phyloP scores from a whole-genome alignment of 2,888 invertebrate species.

The Lycia hirtaria region DNA sequence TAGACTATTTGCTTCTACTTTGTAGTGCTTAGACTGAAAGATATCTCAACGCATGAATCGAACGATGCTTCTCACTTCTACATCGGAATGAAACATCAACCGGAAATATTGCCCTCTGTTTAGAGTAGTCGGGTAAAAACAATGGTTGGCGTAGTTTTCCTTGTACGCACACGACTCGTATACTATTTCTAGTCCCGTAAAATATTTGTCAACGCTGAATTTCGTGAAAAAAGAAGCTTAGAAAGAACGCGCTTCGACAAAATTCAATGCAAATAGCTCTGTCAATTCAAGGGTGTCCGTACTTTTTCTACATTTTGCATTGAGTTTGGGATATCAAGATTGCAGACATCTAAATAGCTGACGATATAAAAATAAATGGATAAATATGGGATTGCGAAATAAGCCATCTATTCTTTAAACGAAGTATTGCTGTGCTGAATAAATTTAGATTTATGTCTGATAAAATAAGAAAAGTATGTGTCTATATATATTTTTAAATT shows the following conservation, averaged over 20 bases:
- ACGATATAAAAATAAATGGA: constrained; percentile 16
- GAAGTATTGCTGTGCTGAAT: not conserved
- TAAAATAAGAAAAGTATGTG: no score
- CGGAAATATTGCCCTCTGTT: no score
- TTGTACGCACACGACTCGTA: not conserved
- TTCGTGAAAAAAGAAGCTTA: not conserved
- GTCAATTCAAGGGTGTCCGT: constrained; percentile 7
- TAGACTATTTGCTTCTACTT: no score
- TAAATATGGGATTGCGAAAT: constrained; percentile 15
- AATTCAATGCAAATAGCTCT: constrained; percentile 23
- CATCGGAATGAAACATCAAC: no score
- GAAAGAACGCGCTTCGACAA: constrained; percentile 5
- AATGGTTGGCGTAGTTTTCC: not conserved
- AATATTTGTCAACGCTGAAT: not conserved
- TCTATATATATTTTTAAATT: no score
- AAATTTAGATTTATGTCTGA: constrained; percentile 3
- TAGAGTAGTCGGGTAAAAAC: no score
- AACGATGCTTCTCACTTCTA: no score
- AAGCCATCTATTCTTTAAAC: constrained; percentile 3
- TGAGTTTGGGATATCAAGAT: constrained; percentile 22
- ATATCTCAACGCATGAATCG: no score
- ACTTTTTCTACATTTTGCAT: constrained; percentile 14
- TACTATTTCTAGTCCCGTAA: not conserved
- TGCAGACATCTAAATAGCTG: constrained; percentile 24
- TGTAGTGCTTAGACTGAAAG: no score